Percentiles rank a stretch among this genome's conserved stretches.
Evolutionary conservation across 2,888 invertebrate genomes (phyloP).

Genomic region (Hydrotaea cyrtoneurina): DNA sequence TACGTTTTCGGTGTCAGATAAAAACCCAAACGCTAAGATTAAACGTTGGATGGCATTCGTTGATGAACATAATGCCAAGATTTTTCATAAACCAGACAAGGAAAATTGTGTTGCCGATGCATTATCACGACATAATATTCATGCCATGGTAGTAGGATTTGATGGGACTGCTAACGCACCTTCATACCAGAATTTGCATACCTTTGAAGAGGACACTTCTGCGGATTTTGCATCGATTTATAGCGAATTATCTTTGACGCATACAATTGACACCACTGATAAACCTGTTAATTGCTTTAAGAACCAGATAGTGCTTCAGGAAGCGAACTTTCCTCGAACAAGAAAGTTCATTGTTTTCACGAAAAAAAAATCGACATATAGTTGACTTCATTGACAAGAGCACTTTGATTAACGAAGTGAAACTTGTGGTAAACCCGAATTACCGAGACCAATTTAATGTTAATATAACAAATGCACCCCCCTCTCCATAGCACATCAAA

Average conservation of each 20-base stretch:
- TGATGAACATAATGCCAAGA: too few species aligned
- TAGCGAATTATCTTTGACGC: slow-evolving; percentile 62
- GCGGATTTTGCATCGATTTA: slow-evolving; percentile 44
- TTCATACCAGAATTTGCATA: not conserved
- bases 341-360: slow-evolving; percentile 48
- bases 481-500: slow-evolving; percentile 57
- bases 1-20: slow-evolving; percentile 51
- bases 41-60: not conserved
- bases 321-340: slow-evolving; percentile 30
- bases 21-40: slow-evolving; percentile 56
- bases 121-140: slow-evolving; percentile 47
- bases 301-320: slow-evolving; percentile 66
- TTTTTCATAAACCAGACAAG: slow-evolving; percentile 51
- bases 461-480: slow-evolving; percentile 10
- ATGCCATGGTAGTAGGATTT: slow-evolving; percentile 39
- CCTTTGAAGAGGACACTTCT: slow-evolving; percentile 20
- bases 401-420: slow-evolving; percentile 19
- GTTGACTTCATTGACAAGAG: slow-evolving; percentile 49
- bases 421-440: slow-evolving; percentile 22
- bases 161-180: not conserved
- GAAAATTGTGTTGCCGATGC: slow-evolving; percentile 53
- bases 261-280: slow-evolving; percentile 62
- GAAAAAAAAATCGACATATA: slow-evolving; percentile 58
- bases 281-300: slow-evolving; percentile 68
- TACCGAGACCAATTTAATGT: slow-evolving; percentile 41